A percentile compares a stretch with the other conserved stretches of the same genome.
These are phyloP conservation scores for Chrysocyon brachyurus DNA, from an alignment of 2,797 vertebrate species.

Conservation along the genomic window DNA sequence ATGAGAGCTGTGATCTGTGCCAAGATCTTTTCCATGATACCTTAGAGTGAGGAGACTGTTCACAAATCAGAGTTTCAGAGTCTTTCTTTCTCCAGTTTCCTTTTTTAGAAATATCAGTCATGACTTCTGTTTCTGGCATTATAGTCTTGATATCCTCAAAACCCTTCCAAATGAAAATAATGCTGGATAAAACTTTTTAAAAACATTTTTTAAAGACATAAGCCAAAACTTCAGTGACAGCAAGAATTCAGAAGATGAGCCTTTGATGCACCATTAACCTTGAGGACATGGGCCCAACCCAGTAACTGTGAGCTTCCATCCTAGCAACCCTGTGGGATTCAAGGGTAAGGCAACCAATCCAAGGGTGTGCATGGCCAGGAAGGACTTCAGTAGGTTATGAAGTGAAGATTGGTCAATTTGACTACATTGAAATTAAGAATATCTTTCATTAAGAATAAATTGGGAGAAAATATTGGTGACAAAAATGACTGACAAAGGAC, in stretches of 20 bases:
- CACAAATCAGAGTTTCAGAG: background rate
- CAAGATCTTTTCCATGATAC: background rate
- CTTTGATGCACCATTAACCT: background rate
- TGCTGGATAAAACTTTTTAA: background rate
- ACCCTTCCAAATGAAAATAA: background rate
- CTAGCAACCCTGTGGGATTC: background rate
- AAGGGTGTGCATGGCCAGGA: background rate
- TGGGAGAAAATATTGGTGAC: background rate
- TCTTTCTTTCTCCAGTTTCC: background rate
- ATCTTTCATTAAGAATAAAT: background rate
- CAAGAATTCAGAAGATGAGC: background rate
- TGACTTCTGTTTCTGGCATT: background rate
- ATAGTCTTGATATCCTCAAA: background rate
- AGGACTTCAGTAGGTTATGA: background rate
- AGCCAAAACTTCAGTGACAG: background rate
- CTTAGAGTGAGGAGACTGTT: background rate
- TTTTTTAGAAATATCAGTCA: background rate
- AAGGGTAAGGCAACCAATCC: no score
- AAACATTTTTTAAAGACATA: background rate
- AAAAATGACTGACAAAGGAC: background rate
- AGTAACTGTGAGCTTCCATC: rapidly evolving
- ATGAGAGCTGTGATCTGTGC: background rate
- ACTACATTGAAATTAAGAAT: background rate
- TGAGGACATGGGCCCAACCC: background rate
- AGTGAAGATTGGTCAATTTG: background rate